Evolutionary conservation across 2,888 invertebrate genomes (phyloP), one percentile per base, ranked within the genome.

Genomic region (Acleris emargana): DNA sequence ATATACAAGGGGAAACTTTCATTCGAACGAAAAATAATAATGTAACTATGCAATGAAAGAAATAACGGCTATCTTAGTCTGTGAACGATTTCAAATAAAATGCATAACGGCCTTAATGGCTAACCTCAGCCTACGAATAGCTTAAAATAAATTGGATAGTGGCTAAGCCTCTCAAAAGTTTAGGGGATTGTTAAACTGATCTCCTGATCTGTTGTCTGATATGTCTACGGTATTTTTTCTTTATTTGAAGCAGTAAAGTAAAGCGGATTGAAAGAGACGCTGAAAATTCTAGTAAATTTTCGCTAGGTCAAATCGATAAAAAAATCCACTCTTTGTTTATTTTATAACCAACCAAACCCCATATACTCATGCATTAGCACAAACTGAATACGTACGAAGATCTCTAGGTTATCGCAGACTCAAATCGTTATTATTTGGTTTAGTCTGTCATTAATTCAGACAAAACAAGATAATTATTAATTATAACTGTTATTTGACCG

Each of bases 381-480:
- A 13, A 38, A 38, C 38, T 38, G 13, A 13, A 38, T 13, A 38
- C 38, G 13, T 38, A 38, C 9, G 13, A 13, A n/a, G 28, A 18
- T 32, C 28, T n/a, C 17, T 52, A 53, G 38, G 53, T 25, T 57
- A 57, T 57, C 57, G 9, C n/a, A 55, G 45, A 25, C 32, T 38
- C 16, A 47, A 53, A 22, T 61, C 53, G 32, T 32, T 32, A 9
- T 28, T 43, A 38, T 32, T 49, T 54, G 17, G 42, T 6, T n/a
- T 50, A 42, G 28, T 18, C 17, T 50, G n/a, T 16, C 11, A 13
- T 16, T 42, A n/a, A 62, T 28, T 32, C 51, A 57, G 20, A 28
- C 42, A 43, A 58, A 63, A 58, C 50, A 58, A 63, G 57, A 63
- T 63, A 57, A 52, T 6, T 16, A 20, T 51, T 18, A 32, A 4